Evolutionary conservation across 2,888 invertebrate genomes (phyloP).

Genomic region (Cenopis cana): DNA sequence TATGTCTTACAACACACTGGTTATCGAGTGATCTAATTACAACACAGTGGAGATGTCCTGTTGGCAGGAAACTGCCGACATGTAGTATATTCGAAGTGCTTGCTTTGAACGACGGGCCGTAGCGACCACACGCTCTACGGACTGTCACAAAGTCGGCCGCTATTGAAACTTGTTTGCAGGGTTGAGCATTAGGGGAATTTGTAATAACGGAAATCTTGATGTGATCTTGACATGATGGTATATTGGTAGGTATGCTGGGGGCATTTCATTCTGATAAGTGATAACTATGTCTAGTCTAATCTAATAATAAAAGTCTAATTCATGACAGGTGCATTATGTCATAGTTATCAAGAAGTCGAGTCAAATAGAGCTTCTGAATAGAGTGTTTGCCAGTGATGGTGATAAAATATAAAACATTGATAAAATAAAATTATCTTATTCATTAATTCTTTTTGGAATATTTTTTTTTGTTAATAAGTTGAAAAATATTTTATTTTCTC

Average conservation of each 20-base stretch:
- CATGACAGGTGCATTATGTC: no score
- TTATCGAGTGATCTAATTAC: background rate
- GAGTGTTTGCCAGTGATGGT: no score
- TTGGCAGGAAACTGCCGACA: background rate
- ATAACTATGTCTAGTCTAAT: no score
- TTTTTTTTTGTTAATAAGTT: no score
- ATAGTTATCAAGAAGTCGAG: no score
- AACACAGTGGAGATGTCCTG: background rate
- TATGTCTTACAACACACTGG: background rate
- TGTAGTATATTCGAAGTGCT: background rate
- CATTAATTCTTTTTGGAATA: no score
- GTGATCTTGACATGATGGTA: background rate
- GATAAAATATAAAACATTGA: no score
- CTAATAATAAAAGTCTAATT: no score
- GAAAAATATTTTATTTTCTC: no score
- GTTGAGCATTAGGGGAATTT: background rate
- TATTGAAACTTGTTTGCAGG: background rate
- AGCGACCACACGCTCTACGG: background rate
- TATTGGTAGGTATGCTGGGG: background rate
- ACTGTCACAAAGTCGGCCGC: slow-evolving; percentile 12
- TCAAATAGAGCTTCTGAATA: no score
- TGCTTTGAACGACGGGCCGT: slow-evolving; percentile 2
- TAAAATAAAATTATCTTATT: no score
- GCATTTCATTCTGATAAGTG: no score
- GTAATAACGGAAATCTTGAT: background rate